Conservation (phyloP, 2,888 invertebrate species). For the Xylophagus ater region DNA sequence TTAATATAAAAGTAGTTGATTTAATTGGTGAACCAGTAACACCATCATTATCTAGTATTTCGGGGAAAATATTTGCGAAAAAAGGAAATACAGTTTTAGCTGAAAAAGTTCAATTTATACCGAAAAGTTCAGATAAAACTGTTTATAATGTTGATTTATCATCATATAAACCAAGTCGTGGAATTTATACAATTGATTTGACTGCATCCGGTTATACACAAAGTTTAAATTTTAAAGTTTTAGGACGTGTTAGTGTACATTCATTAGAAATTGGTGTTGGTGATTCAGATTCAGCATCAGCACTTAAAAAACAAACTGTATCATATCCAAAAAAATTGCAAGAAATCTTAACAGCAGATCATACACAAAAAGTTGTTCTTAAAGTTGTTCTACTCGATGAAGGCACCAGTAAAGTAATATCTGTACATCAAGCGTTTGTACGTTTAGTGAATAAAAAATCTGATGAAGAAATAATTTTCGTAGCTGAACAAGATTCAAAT, state of each 20-base stretch:
- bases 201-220: constrained; percentile 54
- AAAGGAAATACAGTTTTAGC: constrained; percentile 51
- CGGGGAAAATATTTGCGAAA: constrained; percentile 34
- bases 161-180: constrained; percentile 67
- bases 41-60: constrained; percentile 24
- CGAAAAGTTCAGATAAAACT: constrained; percentile 59
- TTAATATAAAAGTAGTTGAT: constrained; percentile 62
- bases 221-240: constrained; percentile 54
- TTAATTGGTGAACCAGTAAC: constrained; percentile 59
- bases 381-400: constrained; percentile 71
- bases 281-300: constrained; percentile 81
- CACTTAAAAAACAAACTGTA: constrained; percentile 64
- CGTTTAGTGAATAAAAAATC: constrained; percentile 54
- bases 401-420: constrained; percentile 51
- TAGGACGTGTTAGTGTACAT: constrained; percentile 65
- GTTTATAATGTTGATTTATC: constrained; percentile 67
- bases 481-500: constrained; percentile 74
- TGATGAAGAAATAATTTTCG: constrained; percentile 81
- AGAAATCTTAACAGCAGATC: constrained; percentile 68
- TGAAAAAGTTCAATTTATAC: constrained; percentile 43
- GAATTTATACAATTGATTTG: constrained; percentile 72
- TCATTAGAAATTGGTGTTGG: constrained; percentile 76
- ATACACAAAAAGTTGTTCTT: constrained; percentile 76
- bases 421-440: constrained; percentile 80
- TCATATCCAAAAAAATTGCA: constrained; percentile 59